Base-by-base conservation (phyloP, 92 coral and sea anemone genomes). In the Metridium senile region DNA sequence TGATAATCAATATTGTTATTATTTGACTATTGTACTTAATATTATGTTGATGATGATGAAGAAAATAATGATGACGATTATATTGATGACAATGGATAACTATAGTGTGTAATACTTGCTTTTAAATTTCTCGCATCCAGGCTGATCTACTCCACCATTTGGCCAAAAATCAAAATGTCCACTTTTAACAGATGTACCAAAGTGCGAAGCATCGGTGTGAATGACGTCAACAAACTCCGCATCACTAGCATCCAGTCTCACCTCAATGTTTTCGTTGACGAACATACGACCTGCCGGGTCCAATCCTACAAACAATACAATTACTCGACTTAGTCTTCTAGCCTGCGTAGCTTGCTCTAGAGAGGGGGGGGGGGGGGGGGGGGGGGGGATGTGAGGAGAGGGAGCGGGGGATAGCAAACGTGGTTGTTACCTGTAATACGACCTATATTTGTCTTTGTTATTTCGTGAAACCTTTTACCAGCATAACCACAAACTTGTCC, bases 401-500 rank as follows among this genome's bases (percentile, higher is more conserved):
- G n/a, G n/a, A n/a, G n/a, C 17, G 16, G 6, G 59, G 4, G 13
- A 39, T 4, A 39, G 13, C 49, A 39, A 39, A 4, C 49, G 13
- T 39, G 49, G 8, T 13, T 39, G 49, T 3, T 87, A 90, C 94
- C 94, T 69, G 94, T 79, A 20, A 90, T 90, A 9, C 94, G 86
- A 11, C 86, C 86, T 17, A 90, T 70, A 1, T 53, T 32, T 22
- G 49, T 26, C 20, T 62, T 43, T 26, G 59, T 54, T 20, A 54
- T 9, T 2, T 54, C 59, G 3, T 68, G 23, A 59, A 33, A 33
- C 54, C 78, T 57, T 62, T 68, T 81, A 26, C 96, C 96, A 35
- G 91, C 91, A 51, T 83, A 83, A 3, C 96, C 96, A 32, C 89
- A 89, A 11, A 85, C 62, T 7, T 90, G 96, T 26, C 87, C 96